Percentiles rank a stretch among this genome's conserved stretches.
Evolutionary conservation across 64 coral and sea anemone genomes (phyloP).

Genomic region (Pachyseris speciosa): DNA sequence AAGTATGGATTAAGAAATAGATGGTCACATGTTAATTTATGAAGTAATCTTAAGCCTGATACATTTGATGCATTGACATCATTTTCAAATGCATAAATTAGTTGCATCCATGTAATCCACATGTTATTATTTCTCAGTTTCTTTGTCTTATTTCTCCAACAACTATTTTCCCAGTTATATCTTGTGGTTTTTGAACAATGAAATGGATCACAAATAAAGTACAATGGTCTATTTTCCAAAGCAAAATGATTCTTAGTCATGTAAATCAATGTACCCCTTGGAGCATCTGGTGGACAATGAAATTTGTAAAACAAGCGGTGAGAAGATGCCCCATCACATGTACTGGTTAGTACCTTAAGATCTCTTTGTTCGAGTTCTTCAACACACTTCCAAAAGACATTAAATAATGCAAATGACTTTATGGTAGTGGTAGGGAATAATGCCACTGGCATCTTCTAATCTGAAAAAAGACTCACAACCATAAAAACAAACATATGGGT

Average conservation of each 20-base stretch:
- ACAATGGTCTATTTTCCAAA: background rate
- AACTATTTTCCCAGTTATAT: constrained; percentile 34
- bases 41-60: background rate
- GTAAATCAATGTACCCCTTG: background rate
- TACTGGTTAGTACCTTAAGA: constrained; percentile 12
- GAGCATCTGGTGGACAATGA: background rate
- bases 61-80: constrained; percentile 49
- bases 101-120: background rate
- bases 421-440: constrained; percentile 17
- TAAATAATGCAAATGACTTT: constrained; percentile 13
- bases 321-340: constrained; percentile 28
- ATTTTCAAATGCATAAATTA: constrained; percentile 59
- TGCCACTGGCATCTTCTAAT: constrained; percentile 49
- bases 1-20: constrained; percentile 44
- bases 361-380: constrained; percentile 29
- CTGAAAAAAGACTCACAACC: constrained; percentile 55
- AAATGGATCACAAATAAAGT: constrained; percentile 22
- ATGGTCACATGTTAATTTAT: constrained; percentile 17
- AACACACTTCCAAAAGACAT: constrained; percentile 28
- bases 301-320: background rate
- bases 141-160: constrained; percentile 32
- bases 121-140: constrained; percentile 12
- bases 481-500: constrained; percentile 64
- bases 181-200: constrained; percentile 15
- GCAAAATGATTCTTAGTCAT: constrained; percentile 6